Evolutionary conservation across 2,888 invertebrate species (phyloP).

Genomic region (Sinhomidia bicolor): DNA sequence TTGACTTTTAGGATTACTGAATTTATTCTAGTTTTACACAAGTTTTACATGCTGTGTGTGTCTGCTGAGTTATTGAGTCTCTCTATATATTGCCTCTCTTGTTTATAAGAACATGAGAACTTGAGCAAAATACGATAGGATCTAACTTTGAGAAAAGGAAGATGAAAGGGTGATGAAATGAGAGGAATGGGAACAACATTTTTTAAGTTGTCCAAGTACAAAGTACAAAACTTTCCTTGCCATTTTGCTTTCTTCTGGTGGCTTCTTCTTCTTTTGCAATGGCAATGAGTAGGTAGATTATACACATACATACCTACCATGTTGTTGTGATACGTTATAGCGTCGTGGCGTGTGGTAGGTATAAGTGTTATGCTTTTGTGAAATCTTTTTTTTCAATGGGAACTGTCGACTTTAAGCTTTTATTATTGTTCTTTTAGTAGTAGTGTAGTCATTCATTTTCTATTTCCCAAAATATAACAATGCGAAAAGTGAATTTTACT

Average conservation of each 20-base stretch:
- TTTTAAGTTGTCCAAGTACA: slow-evolving; percentile 3
- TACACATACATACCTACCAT: background rate
- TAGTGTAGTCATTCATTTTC: background rate
- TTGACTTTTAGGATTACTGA: slow-evolving; percentile 21
- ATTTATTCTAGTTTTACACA: background rate
- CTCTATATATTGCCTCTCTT: background rate
- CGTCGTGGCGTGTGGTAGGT: too few relatives aligned
- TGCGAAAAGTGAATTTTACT: background rate
- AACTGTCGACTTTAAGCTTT: background rate
- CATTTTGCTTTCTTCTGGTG: background rate
- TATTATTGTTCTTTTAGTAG: background rate
- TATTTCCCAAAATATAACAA: background rate
- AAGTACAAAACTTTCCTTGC: background rate
- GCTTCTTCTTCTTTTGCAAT: too few relatives aligned
- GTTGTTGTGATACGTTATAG: too few relatives aligned
- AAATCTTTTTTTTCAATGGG: background rate
- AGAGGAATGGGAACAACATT: background rate
- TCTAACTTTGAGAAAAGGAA: background rate
- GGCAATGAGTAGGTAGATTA: background rate
- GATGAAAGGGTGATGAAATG: background rate
- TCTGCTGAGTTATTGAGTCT: background rate
- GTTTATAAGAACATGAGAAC: slow-evolving; percentile 13
- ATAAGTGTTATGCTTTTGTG: too few relatives aligned
- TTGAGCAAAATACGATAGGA: background rate
- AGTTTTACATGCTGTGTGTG: background rate